Base-by-base conservation (phyloP, 2,113 vertebrate species). In the Prunella himalayana region DNA sequence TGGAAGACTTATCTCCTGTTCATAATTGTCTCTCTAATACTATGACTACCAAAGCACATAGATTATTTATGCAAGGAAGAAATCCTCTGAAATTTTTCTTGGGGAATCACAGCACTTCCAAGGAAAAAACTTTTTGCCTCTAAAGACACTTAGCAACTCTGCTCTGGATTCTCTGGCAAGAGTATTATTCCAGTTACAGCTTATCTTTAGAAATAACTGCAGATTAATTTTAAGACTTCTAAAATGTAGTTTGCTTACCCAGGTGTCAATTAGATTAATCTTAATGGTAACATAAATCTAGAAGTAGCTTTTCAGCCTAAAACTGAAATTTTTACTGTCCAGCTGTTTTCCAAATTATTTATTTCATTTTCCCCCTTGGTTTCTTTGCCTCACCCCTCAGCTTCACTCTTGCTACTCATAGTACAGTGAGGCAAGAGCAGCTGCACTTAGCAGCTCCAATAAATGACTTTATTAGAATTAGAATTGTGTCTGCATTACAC, bases 331-430 rank as follows among this genome's bases (percentile, higher is more conserved):
- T 96, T 79, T 96, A 75, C 35, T 60, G 53, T 77, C 60, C 88
- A 92, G 45, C 83, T 96, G 87, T 90, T 96, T 94, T 93, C 83
- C 33, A 93, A 93, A 66, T 77, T 25, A 94, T 91, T 94, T 94
- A 83, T 94, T 91, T 91, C 14, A 57, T 94, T 91, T 95, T 92
- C 86, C 57, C 88, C 30, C 61, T 82, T 93, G 63, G 39, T 45
- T 93, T 84, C 63, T 79, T 59, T 50, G 81, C 54, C 73, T 92
- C 59, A 24, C 35, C 69, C 87, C 88, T 77, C n/a, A 50, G 86
- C 78, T 72, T 89, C 71, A 18, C 60, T 73, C 20, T 89, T 37
- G 27, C 31, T 37, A 63, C 41, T 85, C 7, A 0, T 45, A n/a
- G 53, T 27, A 37, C 72, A 19, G 79, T 42, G 87, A 86, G 89